phyloP scores from a whole-genome alignment of 2,113 vertebrate species.

The Hoplias malabaricus region DNA sequence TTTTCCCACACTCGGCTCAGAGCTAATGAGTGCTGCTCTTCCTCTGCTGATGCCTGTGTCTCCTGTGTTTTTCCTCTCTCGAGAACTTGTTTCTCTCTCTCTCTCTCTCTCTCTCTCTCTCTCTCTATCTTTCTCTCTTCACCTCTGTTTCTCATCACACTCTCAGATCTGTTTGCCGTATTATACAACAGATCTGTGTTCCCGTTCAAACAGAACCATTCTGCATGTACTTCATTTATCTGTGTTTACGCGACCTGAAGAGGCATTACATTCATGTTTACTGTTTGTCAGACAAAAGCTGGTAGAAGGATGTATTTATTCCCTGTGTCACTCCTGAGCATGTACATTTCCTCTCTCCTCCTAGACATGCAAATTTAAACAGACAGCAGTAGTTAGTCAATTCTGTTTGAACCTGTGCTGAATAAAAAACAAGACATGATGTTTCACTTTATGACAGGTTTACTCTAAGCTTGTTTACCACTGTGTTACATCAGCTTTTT shows the following conservation, averaged over 20 bases:
- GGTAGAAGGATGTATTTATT: neutral
- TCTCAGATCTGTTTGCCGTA: neutral
- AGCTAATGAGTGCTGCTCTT: too few species aligned
- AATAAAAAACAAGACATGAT: too few species aligned
- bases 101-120: neutral
- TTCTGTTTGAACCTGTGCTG: too few species aligned
- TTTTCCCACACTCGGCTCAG: too few species aligned
- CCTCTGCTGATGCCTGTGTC: too few species aligned
- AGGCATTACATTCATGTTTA: neutral
- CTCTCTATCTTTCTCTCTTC: neutral
- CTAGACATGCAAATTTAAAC: too few species aligned
- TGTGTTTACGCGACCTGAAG: neutral
- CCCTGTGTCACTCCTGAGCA: neutral
- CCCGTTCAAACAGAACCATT: neutral
- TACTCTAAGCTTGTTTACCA: too few species aligned
- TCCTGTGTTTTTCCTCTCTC: neutral
- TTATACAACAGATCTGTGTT: neutral
- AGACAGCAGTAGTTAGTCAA: too few species aligned
- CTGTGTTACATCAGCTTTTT: too few species aligned
- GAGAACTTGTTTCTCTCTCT: neutral
- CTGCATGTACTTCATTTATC: neutral
- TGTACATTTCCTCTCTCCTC: neutral
- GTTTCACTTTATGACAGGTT: too few species aligned
- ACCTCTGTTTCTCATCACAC: neutral
- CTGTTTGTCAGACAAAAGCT: constrained; percentile 6